Conservation (phyloP, 2,888 invertebrate species). For the Chrysotoxum bicinctum region DNA sequence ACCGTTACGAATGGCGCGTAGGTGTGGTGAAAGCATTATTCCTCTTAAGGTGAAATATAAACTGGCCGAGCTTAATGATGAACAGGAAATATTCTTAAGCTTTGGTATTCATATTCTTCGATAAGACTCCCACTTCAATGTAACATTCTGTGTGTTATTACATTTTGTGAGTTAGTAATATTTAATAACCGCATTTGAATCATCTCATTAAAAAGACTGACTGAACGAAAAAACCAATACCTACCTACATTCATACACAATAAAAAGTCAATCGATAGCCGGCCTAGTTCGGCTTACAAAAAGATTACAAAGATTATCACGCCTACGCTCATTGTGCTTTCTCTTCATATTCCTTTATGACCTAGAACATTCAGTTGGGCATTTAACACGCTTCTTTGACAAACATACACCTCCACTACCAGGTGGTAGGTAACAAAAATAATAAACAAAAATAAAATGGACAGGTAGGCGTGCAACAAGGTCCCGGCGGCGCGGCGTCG, state of each 20-base stretch:
- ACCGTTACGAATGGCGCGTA: not conserved
- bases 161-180: not conserved
- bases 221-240: not conserved
- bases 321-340: conserved; percentile 17
- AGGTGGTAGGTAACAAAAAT: not conserved
- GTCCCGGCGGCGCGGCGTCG: too few species aligned
- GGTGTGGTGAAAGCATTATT: not conserved
- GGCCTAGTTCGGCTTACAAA: conserved; percentile 3
- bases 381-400: conserved; percentile 30
- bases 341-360: conserved; percentile 21
- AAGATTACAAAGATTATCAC: conserved; percentile 24
- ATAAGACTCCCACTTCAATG: not conserved
- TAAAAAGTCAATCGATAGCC: not conserved
- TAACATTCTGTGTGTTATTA: not conserved
- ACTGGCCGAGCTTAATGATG: not conserved
- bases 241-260: conserved; percentile 22
- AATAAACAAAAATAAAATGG: not conserved
- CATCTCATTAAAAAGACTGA: not conserved
- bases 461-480: not conserved
- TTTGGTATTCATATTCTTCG: not conserved
- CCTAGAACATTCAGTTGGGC: conserved; percentile 47
- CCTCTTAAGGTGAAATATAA: not conserved
- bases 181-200: not conserved
- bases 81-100: not conserved
- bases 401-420: not conserved